phyloP scores from a whole-genome alignment of 2,888 invertebrate species.

The Crossocerus cetratus region DNA sequence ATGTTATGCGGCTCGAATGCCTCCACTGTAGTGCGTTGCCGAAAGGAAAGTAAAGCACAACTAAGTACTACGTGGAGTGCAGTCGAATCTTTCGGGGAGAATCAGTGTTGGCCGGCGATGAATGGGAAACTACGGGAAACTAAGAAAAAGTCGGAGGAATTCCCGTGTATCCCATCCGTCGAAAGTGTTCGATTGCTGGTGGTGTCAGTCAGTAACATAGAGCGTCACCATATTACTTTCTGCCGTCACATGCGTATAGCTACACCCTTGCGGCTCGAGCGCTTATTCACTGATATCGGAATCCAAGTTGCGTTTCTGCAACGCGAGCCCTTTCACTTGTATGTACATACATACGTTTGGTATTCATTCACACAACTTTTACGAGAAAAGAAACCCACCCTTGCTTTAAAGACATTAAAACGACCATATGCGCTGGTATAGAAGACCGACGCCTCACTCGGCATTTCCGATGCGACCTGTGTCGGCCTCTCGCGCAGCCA shows the following conservation, averaged over 20 bases:
- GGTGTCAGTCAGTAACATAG: constrained; percentile 24
- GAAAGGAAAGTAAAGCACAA: constrained; percentile 58
- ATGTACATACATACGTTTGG: no score
- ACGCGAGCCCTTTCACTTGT: no score
- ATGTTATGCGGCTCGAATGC: constrained; percentile 71
- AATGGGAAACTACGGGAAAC: constrained; percentile 51
- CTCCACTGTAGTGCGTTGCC: constrained; percentile 70
- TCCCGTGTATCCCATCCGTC: constrained; percentile 63
- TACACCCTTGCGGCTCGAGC: constrained; percentile 78
- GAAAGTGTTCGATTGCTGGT: constrained; percentile 79
- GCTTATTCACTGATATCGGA: constrained; percentile 92
- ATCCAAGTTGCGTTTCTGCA: constrained; percentile 74
- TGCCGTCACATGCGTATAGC: neutral
- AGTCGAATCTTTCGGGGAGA: constrained; percentile 57
- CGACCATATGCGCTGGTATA: constrained; percentile 38
- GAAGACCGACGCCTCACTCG: constrained; percentile 23
- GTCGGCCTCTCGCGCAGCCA: no score
- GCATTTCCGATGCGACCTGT: no score
- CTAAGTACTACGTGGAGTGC: constrained; percentile 58
- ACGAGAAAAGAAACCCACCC: constrained; percentile 66
- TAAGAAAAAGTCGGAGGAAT: constrained; percentile 58
- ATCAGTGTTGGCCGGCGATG: constrained; percentile 42
- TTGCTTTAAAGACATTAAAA: constrained; percentile 54
- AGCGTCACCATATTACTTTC: no score
- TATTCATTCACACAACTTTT: constrained; percentile 57